Evolutionary conservation across 2,888 invertebrate species (phyloP), one percentile per base, ranked within the genome.

Genomic region (Congeria kusceri): DNA sequence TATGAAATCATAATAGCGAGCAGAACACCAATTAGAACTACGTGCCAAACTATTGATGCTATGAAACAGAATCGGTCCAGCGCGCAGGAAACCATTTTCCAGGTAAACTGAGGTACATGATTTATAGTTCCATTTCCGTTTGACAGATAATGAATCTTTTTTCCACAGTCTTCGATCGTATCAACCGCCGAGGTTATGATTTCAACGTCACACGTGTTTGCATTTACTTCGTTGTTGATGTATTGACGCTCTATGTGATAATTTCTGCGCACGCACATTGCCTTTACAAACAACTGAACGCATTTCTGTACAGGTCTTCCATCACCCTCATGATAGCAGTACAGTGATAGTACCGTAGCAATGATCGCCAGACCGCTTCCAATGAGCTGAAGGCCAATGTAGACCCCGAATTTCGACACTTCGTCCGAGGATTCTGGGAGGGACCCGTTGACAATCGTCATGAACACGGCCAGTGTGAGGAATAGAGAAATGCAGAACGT

Each of bases 391-490:
- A 84, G 67, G 0, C 82, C 80, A n/a, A 85, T 69, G 28, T 86
- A 86, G n/a, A 84, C 70, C n/a, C 80, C 77, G 57, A 85, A 77
- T 11, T 73, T 68, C 11, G 83, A 78, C 11, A 85, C 63, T 11
- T 79, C 78, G 27, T 79, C 80, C 1, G 86, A 86, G 15, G 82
- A 72, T 44, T 83, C 77, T 0, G 86, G 86, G 18, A 85, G 72
- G n/a, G 75, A 75, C 39, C 77, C 75, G 25, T 76, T 77, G 0
- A 86, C 62, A 29, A 82, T 73, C 9, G 86, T 85, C 32, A 86
- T 53, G 66, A 85, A 86, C 11, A 86, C 86, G 9, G 85, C 85
- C 58, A 86, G 74, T 2, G 85, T 85, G 11, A 86, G 75, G 61
- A 85, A 86, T 11, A 84, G 67, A n/a, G 85, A 83, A 7, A 84